Conservation (phyloP, 1,140 invertebrate species). For the Eupristina koningsbergeri region DNA sequence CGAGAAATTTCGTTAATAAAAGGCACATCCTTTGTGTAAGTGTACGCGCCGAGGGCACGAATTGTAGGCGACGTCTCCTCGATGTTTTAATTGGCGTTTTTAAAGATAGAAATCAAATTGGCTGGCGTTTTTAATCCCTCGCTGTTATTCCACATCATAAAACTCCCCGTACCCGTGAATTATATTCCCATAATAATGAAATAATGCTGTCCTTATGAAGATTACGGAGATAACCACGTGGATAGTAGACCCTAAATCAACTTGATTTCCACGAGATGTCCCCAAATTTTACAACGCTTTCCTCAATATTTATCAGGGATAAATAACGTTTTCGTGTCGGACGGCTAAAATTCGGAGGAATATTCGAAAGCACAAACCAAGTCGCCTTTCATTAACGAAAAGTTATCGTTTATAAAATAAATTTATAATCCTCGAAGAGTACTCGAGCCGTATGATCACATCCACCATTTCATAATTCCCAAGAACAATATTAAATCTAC, state of each 20-base stretch:
- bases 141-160: too few species aligned
- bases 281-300: neutral
- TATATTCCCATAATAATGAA: too few species aligned
- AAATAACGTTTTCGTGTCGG: neutral
- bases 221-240: too few species aligned
- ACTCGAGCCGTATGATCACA: neutral
- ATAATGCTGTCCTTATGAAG: too few species aligned
- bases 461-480: neutral
- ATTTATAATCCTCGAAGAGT: neutral
- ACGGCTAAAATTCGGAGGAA: neutral
- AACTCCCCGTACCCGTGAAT: too few species aligned
- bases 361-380: neutral
- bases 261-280: neutral
- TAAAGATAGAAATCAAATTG: too few species aligned
- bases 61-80: too few species aligned
- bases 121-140: too few species aligned
- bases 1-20: neutral
- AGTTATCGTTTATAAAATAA: neutral
- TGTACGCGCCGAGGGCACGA: too few species aligned
- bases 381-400: neutral
- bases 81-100: too few species aligned
- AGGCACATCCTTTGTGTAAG: too few species aligned
- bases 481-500: neutral
- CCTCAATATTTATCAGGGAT: neutral
- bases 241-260: too few species aligned